Evolutionary conservation across 2,888 invertebrate genomes (phyloP), one percentile per base, ranked within the genome.

Genomic region (Luffia ferchaultella): DNA sequence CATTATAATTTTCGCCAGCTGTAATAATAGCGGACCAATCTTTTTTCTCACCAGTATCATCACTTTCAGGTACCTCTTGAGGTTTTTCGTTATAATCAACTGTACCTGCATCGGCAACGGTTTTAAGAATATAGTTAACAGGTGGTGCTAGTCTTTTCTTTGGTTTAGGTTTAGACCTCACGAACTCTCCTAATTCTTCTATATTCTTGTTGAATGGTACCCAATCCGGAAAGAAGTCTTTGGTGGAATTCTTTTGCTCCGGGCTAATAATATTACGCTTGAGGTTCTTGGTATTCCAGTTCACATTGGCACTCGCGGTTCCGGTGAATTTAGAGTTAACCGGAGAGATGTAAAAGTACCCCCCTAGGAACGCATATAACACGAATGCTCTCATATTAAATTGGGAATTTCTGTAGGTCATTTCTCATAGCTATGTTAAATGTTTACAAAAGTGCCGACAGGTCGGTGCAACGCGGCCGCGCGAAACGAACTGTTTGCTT

Each of bases 141-240:
- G 82, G 82, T 1, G 60, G 63, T 1, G 83, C 83, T 45, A 82
- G 59, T 55, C 83, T 64, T 55, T 82, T 83, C 45, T 52, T 55
- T 19, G 62, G 57, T 58, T 76, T 76, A 2, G 58, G 54, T 19
- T 60, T 59, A 43, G 70, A 67, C 40, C 70, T 65, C 1, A 70
- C 60, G 42, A 80, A 75, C 48, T 82, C 76, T 50, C 76, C 79
- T 2, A 79, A 56, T 51, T 78, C 71, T 2, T 73, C 72, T 2
- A 75, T 77, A 3, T 78, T 79, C 52, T 77, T 79, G 59, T 77
- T 78, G 54, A 79, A 80, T 1, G 79, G 77, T n/a, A 79, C 80
- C 82, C 79, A 80, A 60, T 79, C 76, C 18, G 80, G 80, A 51
- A 66, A 80, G n/a, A 71, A 62, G 49, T 67, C 68, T 61, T 73